Percentiles rank a stretch among this genome's conserved stretches.
Evolutionary conservation across 2,888 invertebrate genomes (phyloP).

Genomic region (Caenorhabditis sinica): DNA sequence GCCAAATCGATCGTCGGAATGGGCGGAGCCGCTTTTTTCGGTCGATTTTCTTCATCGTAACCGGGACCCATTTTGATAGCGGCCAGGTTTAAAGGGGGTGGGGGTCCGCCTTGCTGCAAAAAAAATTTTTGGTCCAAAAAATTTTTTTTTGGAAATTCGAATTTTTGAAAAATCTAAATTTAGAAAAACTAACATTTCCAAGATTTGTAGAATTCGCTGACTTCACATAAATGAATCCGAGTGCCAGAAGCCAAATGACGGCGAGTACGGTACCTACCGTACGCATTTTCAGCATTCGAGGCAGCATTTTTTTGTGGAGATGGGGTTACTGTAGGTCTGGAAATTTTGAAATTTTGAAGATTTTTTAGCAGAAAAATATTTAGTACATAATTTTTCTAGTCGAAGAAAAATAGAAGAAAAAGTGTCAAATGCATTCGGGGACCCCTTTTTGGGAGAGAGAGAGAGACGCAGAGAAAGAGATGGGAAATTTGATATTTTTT

Average conservation of each 20-base stretch:
- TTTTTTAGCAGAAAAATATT: too few species aligned
- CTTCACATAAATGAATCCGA: constrained; percentile 49
- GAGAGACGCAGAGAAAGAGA: constrained; percentile 25
- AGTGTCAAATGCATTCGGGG: constrained; percentile 42
- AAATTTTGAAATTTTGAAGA: too few species aligned
- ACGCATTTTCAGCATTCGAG: constrained; percentile 49
- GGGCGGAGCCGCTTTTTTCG: constrained; percentile 34
- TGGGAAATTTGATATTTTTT: constrained; percentile 52
- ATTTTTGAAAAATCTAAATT: too few species aligned
- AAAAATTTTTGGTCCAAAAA: neutral
- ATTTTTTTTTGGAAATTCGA: constrained; percentile 3
- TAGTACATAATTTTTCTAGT: too few species aligned
- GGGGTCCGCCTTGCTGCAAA: neutral
- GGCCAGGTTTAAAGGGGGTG: neutral
- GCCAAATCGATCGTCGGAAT: constrained; percentile 61
- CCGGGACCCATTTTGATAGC: neutral
- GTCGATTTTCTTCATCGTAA: constrained; percentile 15
- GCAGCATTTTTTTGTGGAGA: constrained; percentile 51
- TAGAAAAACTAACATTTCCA: neutral
- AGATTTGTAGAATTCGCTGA: constrained; percentile 4
- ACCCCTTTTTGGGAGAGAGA: neutral
- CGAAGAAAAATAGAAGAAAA: neutral
- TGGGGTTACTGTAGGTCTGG: neutral
- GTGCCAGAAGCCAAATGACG: constrained; percentile 52
- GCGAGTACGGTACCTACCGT: constrained; percentile 51